Base-by-base conservation (phyloP, 1,140 invertebrate species). In the Harpegnathos saltator region DNA sequence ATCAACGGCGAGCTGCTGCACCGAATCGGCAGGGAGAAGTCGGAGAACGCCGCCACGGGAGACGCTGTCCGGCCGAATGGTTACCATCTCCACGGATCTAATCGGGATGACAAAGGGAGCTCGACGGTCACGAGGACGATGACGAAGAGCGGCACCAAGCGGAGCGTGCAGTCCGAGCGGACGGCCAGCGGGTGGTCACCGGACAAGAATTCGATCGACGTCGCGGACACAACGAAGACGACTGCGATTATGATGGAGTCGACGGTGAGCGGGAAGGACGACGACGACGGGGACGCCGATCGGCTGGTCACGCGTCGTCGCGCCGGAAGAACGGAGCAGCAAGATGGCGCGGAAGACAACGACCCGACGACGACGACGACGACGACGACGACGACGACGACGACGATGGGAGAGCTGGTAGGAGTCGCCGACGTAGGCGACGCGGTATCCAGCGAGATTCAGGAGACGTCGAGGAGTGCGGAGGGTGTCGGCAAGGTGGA, bases 381-480 rank as follows among this genome's bases (percentile, higher is more conserved):
- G 88, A 61, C 88, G 62, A 83, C 59, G 78, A 74, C 62, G 82
- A 89, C 61, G 3, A 0, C 82, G 59, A 72, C 17, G 38, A 17
- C 85, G 65, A 17, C 80, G 88, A 61, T 87, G 89, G 74, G 69
- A 38, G 33, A 83, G 91, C 91, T 89, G 84, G 14, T 89, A 90
- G 26, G 91, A 92, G 77, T 44, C 38, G 59, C 38, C 38, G 85
- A 86, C 33, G 87, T 90, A 54, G 81, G 78, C 82, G 86, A 90
- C 14, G 56, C 89, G 44, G 91, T 91, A 87, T 90, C 86, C 63
- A 90, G 82, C 73, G 90, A 89, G 85, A 92, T 91, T n/a, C 88
- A 91, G 50, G 91, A 92, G 83, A 92, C 91, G 56, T 91, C 90
- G 68, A 91, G 90, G 71, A 88, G 84, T 61, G 89, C 81, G 71